A percentile compares a stretch with the other conserved stretches of the same genome.
Evolutionary conservation across 1,140 invertebrate genomes (phyloP).

Genomic region (Heliothis subflexa): DNA sequence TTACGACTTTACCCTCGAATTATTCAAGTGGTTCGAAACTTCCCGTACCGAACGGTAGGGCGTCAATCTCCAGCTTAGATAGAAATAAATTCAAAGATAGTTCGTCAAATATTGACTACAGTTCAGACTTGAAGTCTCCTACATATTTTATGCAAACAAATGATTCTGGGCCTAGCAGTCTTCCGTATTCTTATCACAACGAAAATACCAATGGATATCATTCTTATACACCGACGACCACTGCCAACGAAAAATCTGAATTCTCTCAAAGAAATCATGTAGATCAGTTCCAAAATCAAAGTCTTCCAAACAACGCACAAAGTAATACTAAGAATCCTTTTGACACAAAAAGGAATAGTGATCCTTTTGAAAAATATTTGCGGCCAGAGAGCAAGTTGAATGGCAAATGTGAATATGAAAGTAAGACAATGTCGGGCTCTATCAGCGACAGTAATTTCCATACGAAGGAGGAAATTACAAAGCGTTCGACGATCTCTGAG

Average conservation of each 20-base stretch:
- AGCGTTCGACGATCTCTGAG: conserved; percentile 77
- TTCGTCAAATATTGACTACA: conserved; percentile 50
- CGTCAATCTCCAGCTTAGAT: conserved; percentile 70
- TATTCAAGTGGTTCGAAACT: conserved; percentile 79
- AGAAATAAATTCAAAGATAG: conserved; percentile 69
- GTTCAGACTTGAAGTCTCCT: conserved; percentile 62
- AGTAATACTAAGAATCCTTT: conserved; percentile 66
- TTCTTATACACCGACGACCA: conserved; percentile 49
- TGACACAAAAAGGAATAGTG: conserved; percentile 69
- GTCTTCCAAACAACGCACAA: conserved; percentile 57
- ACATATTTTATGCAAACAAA: conserved; percentile 64
- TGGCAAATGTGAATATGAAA: conserved; percentile 54
- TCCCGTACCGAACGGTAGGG: conserved; percentile 76
- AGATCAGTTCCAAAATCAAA: conserved; percentile 55
- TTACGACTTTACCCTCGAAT: conserved; percentile 79
- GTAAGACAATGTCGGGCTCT: conserved; percentile 66
- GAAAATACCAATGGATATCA: conserved; percentile 62
- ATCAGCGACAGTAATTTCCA: conserved; percentile 72
- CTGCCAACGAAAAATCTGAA: conserved; percentile 60
- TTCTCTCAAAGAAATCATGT: conserved; percentile 49
- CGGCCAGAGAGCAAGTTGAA: conserved; percentile 60
- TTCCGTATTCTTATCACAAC: conserved; percentile 57
- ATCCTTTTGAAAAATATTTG: conserved; percentile 72
- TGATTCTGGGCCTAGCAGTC: conserved; percentile 65
- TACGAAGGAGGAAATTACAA: conserved; percentile 69